These are phyloP conservation scores for Coleophora deauratella DNA, from an alignment of 2,888 invertebrate species.

Conservation along the genomic window DNA sequence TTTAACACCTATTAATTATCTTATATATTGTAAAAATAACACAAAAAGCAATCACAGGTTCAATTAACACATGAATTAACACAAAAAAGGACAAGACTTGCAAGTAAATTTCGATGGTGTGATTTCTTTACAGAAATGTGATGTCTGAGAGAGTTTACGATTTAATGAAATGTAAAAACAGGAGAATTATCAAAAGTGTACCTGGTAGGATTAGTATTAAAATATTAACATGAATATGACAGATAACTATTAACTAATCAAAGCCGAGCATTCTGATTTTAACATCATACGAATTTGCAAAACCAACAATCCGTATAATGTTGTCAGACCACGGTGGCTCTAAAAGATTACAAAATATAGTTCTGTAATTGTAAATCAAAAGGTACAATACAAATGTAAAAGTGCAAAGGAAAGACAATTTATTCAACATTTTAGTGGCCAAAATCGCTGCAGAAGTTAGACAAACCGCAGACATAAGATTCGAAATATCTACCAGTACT, in stretches of 20 bases:
- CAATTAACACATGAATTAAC: not conserved
- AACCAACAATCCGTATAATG: slow-evolving; percentile 25
- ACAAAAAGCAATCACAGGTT: not conserved
- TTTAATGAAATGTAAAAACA: slow-evolving; percentile 22
- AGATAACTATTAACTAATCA: slow-evolving; percentile 2
- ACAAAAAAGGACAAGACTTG: slow-evolving; percentile 23
- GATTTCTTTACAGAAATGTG: slow-evolving; percentile 50
- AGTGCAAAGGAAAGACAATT: too few species aligned
- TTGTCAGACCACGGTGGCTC: slow-evolving; percentile 27
- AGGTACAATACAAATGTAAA: too few species aligned
- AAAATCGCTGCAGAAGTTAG: too few species aligned
- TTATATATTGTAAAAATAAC: not conserved
- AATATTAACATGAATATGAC: slow-evolving; percentile 13
- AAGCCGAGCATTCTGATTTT: slow-evolving; percentile 30
- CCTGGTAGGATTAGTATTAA: slow-evolving; percentile 15
- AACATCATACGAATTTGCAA: slow-evolving; percentile 22
- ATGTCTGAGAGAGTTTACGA: slow-evolving; percentile 25
- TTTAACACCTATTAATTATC: not conserved
- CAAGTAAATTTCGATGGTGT: slow-evolving; percentile 72
- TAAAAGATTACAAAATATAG: slow-evolving; percentile 18
- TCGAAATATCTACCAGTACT: too few species aligned
- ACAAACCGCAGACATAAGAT: too few species aligned
- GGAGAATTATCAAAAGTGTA: slow-evolving; percentile 9
- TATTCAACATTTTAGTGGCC: too few species aligned
- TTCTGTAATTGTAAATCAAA: too few species aligned